Conservation (phyloP, 2,797 vertebrate genomes). For the Phoeniculus purpureus region DNA sequence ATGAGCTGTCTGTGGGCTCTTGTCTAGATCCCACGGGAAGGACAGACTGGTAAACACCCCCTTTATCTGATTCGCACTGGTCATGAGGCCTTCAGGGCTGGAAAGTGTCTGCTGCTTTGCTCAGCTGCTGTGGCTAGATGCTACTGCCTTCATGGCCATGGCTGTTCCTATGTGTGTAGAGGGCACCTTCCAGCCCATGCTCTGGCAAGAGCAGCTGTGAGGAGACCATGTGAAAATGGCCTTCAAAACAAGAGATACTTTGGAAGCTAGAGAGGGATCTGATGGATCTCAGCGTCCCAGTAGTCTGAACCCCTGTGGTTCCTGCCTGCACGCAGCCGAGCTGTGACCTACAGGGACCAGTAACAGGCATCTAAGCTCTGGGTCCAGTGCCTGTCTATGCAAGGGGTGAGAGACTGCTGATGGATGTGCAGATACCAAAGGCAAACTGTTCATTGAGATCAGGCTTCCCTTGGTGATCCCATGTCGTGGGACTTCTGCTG, state of each 20-base stretch:
- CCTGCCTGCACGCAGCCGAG: fast-evolving
- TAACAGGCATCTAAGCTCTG: neutral
- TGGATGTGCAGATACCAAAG: fast-evolving
- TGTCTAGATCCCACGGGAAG: neutral
- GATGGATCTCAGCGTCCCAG: neutral
- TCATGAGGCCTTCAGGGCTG: neutral
- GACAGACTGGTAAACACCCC: neutral
- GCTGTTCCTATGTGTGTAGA: neutral
- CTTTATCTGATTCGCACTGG: neutral
- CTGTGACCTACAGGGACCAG: neutral
- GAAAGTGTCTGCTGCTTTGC: neutral
- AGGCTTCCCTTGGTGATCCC: neutral
- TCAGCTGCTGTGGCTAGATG: neutral
- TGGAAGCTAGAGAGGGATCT: neutral
- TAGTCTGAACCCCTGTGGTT: neutral
- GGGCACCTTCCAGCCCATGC: neutral
- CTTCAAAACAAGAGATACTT: neutral
- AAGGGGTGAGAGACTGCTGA: neutral
- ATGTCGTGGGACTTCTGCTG: fast-evolving
- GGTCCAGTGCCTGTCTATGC: neutral
- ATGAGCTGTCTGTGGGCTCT: neutral
- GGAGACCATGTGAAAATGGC: neutral
- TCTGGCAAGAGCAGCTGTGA: neutral
- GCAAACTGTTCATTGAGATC: neutral
- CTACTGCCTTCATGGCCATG: neutral